Conservation (phyloP, 2,113 vertebrate species). For the Hippocampus abdominalis region DNA sequence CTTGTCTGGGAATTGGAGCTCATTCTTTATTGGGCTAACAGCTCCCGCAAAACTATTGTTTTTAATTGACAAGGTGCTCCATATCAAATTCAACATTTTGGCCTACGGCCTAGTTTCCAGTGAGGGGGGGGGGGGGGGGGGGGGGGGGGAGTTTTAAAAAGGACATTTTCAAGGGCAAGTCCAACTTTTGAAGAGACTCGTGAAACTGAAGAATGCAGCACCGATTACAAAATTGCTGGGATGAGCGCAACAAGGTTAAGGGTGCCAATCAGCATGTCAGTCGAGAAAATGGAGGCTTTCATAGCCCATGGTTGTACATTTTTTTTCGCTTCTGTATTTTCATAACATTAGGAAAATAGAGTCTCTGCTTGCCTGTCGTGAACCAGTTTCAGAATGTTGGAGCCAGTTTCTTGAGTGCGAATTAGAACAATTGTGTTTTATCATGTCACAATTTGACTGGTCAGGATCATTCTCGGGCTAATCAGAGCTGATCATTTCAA, state of each 20-base stretch:
- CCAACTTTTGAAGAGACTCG: constrained; percentile 67
- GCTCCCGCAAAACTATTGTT: constrained; percentile 72
- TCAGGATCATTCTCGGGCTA: background rate
- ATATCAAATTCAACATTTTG: constrained; percentile 72
- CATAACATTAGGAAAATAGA: background rate
- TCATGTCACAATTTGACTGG: background rate
- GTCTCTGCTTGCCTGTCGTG: background rate
- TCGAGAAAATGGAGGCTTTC: constrained; percentile 16
- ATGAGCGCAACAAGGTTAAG: constrained; percentile 52
- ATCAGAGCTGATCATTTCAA: no score
- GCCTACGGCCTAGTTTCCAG: constrained; percentile 73
- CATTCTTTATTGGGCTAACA: constrained; percentile 62
- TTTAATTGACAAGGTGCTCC: constrained; percentile 74
- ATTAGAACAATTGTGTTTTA: background rate
- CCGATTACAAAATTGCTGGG: constrained; percentile 39
- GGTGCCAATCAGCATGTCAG: constrained; percentile 16
- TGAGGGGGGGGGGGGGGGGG: background rate
- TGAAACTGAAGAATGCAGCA: constrained; percentile 38
- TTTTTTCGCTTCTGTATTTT: background rate
- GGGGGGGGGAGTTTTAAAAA: constrained; percentile 51
- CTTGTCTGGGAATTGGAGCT: constrained; percentile 69
- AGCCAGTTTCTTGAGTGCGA: background rate
- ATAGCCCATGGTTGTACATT: background rate
- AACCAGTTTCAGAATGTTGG: background rate
- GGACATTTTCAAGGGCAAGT: constrained; percentile 74